Evolutionary conservation across 1,140 invertebrate genomes (phyloP).

Genomic region (Nylanderia fulva): DNA sequence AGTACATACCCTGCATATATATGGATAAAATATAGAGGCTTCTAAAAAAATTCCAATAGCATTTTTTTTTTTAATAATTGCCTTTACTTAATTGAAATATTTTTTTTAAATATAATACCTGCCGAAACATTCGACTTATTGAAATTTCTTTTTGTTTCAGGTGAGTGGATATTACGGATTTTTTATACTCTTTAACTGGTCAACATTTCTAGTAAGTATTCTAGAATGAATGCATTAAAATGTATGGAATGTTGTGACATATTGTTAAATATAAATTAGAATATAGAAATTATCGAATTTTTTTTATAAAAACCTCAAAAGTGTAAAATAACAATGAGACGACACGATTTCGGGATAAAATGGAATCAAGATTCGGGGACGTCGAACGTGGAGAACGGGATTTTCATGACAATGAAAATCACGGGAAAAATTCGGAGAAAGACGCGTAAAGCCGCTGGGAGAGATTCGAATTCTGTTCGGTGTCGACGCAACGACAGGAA

Average conservation of each 20-base stretch:
- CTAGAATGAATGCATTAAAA: neutral
- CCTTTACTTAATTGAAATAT: neutral
- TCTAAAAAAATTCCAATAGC: neutral
- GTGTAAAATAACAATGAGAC: constrained; percentile 30
- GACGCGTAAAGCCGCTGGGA: constrained; percentile 48
- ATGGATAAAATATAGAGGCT: neutral
- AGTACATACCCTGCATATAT: too few relatives aligned
- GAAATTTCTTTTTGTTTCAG: constrained; percentile 27
- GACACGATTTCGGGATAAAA: constrained; percentile 52
- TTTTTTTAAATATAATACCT: neutral
- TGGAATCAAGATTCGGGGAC: constrained; percentile 44
- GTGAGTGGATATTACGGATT: constrained; percentile 7
- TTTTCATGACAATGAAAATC: constrained; percentile 58
- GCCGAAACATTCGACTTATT: neutral
- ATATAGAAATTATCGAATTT: neutral
- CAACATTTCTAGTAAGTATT: constrained; percentile 14
- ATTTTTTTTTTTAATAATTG: neutral
- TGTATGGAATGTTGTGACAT: neutral
- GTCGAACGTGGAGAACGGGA: constrained; percentile 34
- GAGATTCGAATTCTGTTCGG: constrained; percentile 55
- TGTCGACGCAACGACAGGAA: constrained; percentile 55
- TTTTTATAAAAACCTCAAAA: neutral
- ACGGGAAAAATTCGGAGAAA: constrained; percentile 41
- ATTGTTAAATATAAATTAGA: neutral
- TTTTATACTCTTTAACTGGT: neutral